Evolutionary conservation across 92 coral and sea anemone species (phyloP).

Genomic region (Anthopleura xanthogrammica): DNA sequence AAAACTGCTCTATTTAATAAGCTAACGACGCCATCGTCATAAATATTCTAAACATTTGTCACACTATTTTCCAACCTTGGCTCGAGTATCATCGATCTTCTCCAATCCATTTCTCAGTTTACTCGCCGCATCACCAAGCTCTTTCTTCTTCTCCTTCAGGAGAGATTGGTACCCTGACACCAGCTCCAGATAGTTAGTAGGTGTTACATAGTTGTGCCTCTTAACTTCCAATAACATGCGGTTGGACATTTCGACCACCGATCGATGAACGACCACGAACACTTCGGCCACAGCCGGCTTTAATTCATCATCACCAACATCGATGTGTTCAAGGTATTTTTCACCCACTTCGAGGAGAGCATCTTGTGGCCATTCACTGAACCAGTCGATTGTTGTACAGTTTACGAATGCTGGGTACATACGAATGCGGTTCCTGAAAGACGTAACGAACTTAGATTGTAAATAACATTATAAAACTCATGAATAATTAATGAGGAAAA

Average conservation of each 20-base stretch:
- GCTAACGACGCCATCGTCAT: neutral
- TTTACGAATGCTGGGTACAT: constrained; percentile 99
- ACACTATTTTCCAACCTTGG: constrained; percentile 59
- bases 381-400: constrained; percentile 99
- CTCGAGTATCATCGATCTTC: constrained; percentile 96
- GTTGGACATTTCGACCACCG: constrained; percentile 86
- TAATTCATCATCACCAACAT: constrained; percentile 92
- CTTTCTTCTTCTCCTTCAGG: constrained; percentile 88
- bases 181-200: constrained; percentile 95
- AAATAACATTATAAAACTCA: too few species aligned
- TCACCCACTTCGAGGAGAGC: constrained; percentile 98
- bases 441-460: too few species aligned
- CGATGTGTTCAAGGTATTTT: constrained; percentile 91
- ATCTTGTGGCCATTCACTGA: constrained; percentile 98
- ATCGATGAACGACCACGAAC: constrained; percentile 89
- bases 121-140: constrained; percentile 97
- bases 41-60: neutral
- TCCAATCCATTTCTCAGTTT: constrained; percentile 96
- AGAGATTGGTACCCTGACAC: constrained; percentile 95
- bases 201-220: constrained; percentile 96
- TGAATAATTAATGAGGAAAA: too few species aligned
- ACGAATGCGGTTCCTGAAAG: constrained; percentile 75
- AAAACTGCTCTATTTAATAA: neutral
- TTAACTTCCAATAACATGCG: constrained; percentile 89
- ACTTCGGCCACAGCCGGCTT: constrained; percentile 82